These are phyloP conservation scores for Dichetophora obliterata DNA, from an alignment of 2,888 invertebrate species.

Conservation along the genomic window DNA sequence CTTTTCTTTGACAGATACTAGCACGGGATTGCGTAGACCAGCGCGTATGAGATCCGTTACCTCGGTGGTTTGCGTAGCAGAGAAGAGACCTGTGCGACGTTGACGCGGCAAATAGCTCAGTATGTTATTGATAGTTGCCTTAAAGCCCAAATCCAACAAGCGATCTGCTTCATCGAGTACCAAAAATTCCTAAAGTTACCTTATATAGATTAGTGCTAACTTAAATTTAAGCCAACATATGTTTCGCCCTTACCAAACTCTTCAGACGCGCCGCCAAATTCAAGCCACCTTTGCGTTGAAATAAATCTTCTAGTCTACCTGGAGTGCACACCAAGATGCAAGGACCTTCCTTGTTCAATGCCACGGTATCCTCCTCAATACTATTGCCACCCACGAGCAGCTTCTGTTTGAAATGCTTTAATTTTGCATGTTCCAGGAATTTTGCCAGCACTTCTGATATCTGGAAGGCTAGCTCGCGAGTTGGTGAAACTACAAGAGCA, in stretches of 20 bases:
- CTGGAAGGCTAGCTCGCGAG: constrained; percentile 93
- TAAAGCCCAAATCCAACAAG: constrained; percentile 93
- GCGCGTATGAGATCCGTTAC: constrained; percentile 91
- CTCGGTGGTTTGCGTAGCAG: constrained; percentile 97
- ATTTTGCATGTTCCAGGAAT: constrained; percentile 72
- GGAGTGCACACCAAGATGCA: constrained; percentile 96
- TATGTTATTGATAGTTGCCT: constrained; percentile 86
- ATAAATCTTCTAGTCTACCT: constrained; percentile 89
- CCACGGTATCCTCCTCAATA: constrained; percentile 80
- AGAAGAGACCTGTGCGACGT: constrained; percentile 96
- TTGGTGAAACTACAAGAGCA: constrained; percentile 93
- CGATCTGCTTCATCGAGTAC: constrained; percentile 98
- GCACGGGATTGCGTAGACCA: constrained; percentile 92
- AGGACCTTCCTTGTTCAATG: constrained; percentile 77
- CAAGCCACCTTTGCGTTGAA: constrained; percentile 78
- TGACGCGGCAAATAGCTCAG: constrained; percentile 92
- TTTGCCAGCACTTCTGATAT: constrained; percentile 78
- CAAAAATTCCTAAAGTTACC: constrained; percentile 81
- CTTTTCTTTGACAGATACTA: constrained; percentile 91
- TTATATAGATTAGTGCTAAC: not conserved
- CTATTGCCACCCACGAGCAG: constrained; percentile 87
- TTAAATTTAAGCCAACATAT: not conserved
- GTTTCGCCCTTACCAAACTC: constrained; percentile 75
- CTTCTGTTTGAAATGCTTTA: constrained; percentile 72
- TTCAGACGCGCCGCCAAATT: constrained; percentile 82